Percentiles rank a stretch among this genome's conserved stretches.
phyloP scores from a whole-genome alignment of 2,797 vertebrate genomes.

The Pachyuromys duprasi region DNA sequence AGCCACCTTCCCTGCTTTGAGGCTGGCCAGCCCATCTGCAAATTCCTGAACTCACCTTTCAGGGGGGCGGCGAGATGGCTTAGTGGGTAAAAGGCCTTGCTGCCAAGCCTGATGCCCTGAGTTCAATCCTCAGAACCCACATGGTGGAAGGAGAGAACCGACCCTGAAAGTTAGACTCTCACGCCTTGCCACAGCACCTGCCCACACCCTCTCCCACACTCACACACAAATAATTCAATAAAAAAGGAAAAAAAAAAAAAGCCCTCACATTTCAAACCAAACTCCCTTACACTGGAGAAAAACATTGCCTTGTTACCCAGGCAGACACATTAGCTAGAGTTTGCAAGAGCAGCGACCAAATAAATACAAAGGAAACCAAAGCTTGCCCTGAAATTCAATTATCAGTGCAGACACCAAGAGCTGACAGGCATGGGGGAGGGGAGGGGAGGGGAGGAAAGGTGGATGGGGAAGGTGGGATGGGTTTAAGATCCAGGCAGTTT shows the following conservation, averaged over 20 bases:
- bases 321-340: not conserved
- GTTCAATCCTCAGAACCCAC: not conserved
- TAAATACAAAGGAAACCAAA: not conserved
- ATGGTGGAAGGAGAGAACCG: not conserved
- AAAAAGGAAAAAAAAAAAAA: not conserved
- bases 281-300: not conserved
- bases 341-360: not conserved
- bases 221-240: not conserved
- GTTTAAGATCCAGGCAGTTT: not conserved
- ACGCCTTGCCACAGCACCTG: not conserved
- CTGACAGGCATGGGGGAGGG: not conserved
- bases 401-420: not conserved
- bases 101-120: not conserved
- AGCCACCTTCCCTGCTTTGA: not conserved
- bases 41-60: not conserved
- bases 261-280: not conserved
- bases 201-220: not conserved
- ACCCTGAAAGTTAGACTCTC: not conserved
- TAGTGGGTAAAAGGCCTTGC: not conserved
- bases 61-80: not conserved
- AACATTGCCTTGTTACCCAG: not conserved
- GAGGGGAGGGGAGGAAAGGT: not conserved
- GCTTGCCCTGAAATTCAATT: not conserved
- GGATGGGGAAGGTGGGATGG: rapidly evolving
- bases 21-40: not conserved